These are phyloP conservation scores for Philhelius pedissequus DNA, from an alignment of 2,888 invertebrate species.

Conservation along the genomic window DNA sequence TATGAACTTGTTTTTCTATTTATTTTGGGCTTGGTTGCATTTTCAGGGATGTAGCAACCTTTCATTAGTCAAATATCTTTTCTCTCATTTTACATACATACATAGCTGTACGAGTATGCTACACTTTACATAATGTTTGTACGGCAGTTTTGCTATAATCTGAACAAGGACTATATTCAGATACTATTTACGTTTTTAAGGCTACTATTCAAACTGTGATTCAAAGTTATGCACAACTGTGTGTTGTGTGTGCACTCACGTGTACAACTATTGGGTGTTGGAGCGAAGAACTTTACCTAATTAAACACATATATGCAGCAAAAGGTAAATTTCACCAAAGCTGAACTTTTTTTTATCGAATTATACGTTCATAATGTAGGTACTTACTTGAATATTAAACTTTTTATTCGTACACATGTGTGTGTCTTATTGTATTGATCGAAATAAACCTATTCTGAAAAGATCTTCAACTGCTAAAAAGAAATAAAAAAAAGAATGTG, in stretches of 20 bases:
- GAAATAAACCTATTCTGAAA: too few species aligned
- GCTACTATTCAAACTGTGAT: constrained; percentile 29
- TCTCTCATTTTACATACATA: background rate
- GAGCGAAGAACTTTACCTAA: constrained; percentile 18
- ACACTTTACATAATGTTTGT: background rate
- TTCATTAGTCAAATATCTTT: constrained; percentile 42
- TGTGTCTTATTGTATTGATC: too few species aligned
- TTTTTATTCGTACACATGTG: too few species aligned
- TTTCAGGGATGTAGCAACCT: constrained; percentile 16
- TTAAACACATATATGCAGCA: background rate
- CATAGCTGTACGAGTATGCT: background rate
- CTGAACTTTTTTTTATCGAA: too few species aligned
- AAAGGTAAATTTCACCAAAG: background rate
- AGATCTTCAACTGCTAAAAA: too few species aligned
- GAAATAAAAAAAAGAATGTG: too few species aligned
- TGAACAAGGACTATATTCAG: constrained; percentile 22
- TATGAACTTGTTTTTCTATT: constrained; percentile 3
- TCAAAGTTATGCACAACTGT: constrained; percentile 10
- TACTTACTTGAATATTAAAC: too few species aligned
- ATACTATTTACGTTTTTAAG: constrained; percentile 43
- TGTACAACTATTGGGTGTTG: background rate
- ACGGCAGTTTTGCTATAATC: background rate
- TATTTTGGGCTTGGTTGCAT: constrained; percentile 17
- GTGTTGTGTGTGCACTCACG: constrained; percentile 13
- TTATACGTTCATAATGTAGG: too few species aligned